Base-by-base conservation (phyloP, 1,140 invertebrate species). In the Zophobas morio region DNA sequence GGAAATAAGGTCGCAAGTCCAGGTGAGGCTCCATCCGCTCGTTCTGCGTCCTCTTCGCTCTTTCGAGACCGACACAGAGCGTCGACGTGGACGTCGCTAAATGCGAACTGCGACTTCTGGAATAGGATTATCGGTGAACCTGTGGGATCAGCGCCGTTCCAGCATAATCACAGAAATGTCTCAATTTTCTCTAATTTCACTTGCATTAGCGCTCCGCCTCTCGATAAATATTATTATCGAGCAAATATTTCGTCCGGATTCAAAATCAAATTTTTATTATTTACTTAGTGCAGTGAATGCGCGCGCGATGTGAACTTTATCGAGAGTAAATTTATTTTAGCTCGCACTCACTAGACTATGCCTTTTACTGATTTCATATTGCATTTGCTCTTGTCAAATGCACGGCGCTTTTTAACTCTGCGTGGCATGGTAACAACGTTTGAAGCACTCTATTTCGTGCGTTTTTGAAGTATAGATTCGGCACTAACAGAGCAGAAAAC, bases 1-100 rank as follows among this genome's bases (percentile, higher is more conserved):
- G 75, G 75, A 76, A 76, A 76, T 76, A 70, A 76, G 60, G 63
- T 76, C 56, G 71, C 86, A 84, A 74, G 71, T 73, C 49, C 71
- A 73, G 71, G 71, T 73, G 71, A 56, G 71, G 56, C 54, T 56
- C 35, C 34, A 72, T 72, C n/a, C 46, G 40, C 35, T 34, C 8
- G 20, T 60, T 33, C 56, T 37, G n/a, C 8, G 33, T 36, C 34
- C 35, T 60, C n/a, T 35, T 56, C 56, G 8, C 34, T 60, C 56
- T 37, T 35, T 60, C 32, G 20, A 36, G 8, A 5, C n/a, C 4
- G 49, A 20, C n/a, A 20, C 2, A 51, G 49, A 51, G 49, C n/a
- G 8, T 34, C 42, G 37, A 39, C 36, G 42, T 36, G 34, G 36
- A 70, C 63, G 63, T n/a, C 2, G 33, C n/a, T 54, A 37, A 42